Conservation (phyloP, 2,888 invertebrate species). For the Hyalella azteca region DNA sequence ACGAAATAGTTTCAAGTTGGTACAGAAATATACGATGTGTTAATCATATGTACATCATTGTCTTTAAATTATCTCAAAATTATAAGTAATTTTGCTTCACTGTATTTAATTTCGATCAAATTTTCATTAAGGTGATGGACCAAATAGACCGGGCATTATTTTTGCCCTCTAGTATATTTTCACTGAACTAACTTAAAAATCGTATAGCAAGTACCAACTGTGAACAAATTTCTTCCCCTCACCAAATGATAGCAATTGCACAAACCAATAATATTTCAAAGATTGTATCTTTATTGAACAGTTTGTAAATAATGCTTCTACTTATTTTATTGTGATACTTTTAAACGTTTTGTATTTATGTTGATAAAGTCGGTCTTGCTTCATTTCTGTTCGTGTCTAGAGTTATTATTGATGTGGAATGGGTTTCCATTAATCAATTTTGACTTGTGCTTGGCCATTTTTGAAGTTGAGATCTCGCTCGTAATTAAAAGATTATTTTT, state of each 20-base stretch:
- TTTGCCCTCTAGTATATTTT: too few relatives aligned
- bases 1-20: neutral
- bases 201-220: too few relatives aligned
- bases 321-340: neutral
- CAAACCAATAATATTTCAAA: constrained; percentile 20
- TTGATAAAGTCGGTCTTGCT: constrained; percentile 5
- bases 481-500: constrained; percentile 22
- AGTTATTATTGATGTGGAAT: neutral
- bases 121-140: too few relatives aligned
- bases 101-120: too few relatives aligned
- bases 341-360: neutral
- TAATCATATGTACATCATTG: too few relatives aligned
- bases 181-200: too few relatives aligned
- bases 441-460: neutral
- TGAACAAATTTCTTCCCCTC: neutral
- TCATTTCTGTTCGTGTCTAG: neutral
- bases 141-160: too few relatives aligned
- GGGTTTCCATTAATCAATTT: neutral
- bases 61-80: too few relatives aligned
- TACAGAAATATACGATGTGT: too few relatives aligned
- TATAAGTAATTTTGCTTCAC: too few relatives aligned
- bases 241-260: constrained; percentile 3
- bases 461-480: constrained; percentile 5
- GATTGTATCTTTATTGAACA: constrained; percentile 1
- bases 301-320: neutral